A percentile compares a stretch with the other conserved stretches of the same genome.
Evolutionary conservation across 2,888 invertebrate genomes (phyloP).

Genomic region (Euproctis similis): DNA sequence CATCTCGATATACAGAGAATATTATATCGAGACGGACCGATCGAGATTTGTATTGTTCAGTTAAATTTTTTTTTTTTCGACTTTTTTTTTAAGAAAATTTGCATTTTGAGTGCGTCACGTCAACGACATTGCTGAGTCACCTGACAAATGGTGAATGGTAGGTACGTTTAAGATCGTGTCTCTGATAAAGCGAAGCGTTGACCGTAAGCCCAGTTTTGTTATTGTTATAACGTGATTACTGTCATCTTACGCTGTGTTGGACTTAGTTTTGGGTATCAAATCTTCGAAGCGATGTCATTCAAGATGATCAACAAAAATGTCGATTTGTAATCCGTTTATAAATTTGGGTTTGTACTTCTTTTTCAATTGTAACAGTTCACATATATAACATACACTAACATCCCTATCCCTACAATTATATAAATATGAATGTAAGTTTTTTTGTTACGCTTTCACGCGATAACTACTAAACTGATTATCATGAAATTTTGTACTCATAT

Average conservation of each 20-base stretch:
- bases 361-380: no score
- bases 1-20: constrained; percentile 70
- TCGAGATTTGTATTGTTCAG: constrained; percentile 70
- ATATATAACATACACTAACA: no score
- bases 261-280: constrained; percentile 40
- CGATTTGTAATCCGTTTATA: constrained; percentile 36
- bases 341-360: no score
- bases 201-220: constrained; percentile 69
- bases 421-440: no score
- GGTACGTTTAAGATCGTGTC: constrained; percentile 61
- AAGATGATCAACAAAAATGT: constrained; percentile 25
- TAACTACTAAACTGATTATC: no score
- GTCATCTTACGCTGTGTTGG: constrained; percentile 53
- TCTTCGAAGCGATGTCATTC: constrained; percentile 39
- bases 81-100: constrained; percentile 71
- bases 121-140: constrained; percentile 72
- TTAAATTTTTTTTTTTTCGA: no score
- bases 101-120: constrained; percentile 74
- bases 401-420: no score
- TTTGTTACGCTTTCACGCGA: no score
- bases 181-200: constrained; percentile 67
- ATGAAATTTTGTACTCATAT: no score
- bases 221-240: constrained; percentile 70
- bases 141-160: constrained; percentile 74
- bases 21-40: constrained; percentile 65